Evolutionary conservation across 2,113 vertebrate species (phyloP), one percentile per base, ranked within the genome.

Genomic region (Ctenodactylus gundi): DNA sequence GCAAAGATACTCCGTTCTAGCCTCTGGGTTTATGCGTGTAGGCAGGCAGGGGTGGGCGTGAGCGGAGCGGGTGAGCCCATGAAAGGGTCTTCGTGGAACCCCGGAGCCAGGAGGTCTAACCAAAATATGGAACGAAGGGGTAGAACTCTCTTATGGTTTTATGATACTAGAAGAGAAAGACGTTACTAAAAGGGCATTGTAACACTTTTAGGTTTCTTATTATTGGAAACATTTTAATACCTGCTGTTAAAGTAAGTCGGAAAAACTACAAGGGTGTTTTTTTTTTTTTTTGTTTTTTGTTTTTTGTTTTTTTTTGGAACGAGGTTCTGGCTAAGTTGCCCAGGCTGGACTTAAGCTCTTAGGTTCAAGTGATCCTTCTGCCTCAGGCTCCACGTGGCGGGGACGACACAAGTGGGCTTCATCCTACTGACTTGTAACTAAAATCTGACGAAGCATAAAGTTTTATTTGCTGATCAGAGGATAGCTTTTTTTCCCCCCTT

Each of bases 1-100:
- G 51, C 93, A 88, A 89, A 94, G 95, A 95, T 88, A 93, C 51
- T 72, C 13, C 86, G 89, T 84, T 91, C 70, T 29, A 90, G 76
- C 76, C 68, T 95, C 65, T 90, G 91, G 93, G 89, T 91, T 91
- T 94, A 7, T 6, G 14, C 29, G 73, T 31, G n/a, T n/a, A n/a
- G n/a, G n/a, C n/a, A n/a, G n/a, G n/a, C n/a, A 25, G 11, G 21
- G 15, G 36, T 21, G 70, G 88, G 60, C 23, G 31, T 73, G 58
- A 34, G 7, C n/a, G 46, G 78, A 73, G 53, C 15, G 76, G 39
- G 11, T 7, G 2, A 14, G 39, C 0, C 6, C 27, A 41, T 72
- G 95, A 95, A 85, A 65, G 58, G 75, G 36, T 4, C 70, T 2
- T 68, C 60, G 83, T 93, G 80, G 72, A 31, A 36, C 0, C 1